Evolutionary conservation across 2,888 invertebrate species (phyloP).

Genomic region (Pilophorus perplexus): DNA sequence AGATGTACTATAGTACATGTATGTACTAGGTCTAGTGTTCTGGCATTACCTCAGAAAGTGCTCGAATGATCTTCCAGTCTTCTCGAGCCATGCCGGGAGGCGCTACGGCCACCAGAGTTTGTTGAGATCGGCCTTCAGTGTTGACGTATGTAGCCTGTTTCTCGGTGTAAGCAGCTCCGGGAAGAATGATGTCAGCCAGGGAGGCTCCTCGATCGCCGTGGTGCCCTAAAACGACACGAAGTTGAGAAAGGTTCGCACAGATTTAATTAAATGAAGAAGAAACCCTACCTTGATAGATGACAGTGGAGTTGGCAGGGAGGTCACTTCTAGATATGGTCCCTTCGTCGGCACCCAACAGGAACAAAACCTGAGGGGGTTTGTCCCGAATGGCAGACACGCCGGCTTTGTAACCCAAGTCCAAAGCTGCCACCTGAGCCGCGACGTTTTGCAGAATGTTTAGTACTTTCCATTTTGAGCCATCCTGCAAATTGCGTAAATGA

Average conservation of each 20-base stretch:
- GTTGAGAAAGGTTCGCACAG: background rate
- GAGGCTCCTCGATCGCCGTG: slow-evolving; percentile 93
- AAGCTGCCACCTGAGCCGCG: slow-evolving; percentile 88
- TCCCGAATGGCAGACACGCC: slow-evolving; percentile 63
- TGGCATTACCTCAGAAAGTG: slow-evolving; percentile 96
- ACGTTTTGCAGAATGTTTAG: slow-evolving; percentile 92
- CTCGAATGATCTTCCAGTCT: slow-evolving; percentile 95
- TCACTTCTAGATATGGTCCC: slow-evolving; percentile 71
- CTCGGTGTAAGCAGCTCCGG: slow-evolving; percentile 98
- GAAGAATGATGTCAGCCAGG: slow-evolving; percentile 88
- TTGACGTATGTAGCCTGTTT: slow-evolving; percentile 97
- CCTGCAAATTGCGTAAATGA: too few species aligned
- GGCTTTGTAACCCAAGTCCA: slow-evolving; percentile 90
- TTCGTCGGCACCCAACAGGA: slow-evolving; percentile 92
- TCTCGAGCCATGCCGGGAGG: slow-evolving; percentile 91
- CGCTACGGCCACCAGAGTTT: slow-evolving; percentile 79
- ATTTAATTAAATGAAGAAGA: background rate
- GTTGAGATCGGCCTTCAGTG: slow-evolving; percentile 94
- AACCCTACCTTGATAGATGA: slow-evolving; percentile 85
- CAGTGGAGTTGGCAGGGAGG: slow-evolving; percentile 75
- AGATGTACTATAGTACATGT: too few species aligned
- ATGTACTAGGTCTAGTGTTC: too few species aligned
- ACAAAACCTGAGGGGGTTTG: slow-evolving; percentile 74
- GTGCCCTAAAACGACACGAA: slow-evolving; percentile 78
- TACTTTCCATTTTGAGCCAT: slow-evolving; percentile 65